phyloP scores from a whole-genome alignment of 2,888 invertebrate species.

The Metalampra italica region DNA sequence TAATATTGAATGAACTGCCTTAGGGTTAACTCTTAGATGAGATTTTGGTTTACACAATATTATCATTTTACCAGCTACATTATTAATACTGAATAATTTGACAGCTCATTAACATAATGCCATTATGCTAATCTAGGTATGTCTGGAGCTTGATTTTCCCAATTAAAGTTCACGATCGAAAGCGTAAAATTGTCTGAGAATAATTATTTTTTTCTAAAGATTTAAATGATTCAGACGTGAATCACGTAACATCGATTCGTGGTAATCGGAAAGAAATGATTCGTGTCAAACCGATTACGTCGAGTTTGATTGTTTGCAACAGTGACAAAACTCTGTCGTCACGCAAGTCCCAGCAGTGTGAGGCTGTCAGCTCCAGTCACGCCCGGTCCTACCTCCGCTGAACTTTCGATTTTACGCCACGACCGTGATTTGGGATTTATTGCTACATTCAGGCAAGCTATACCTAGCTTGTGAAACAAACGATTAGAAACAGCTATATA shows the following conservation, averaged over 20 bases:
- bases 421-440: not conserved
- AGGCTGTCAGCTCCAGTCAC: conserved; percentile 19
- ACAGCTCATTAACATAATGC: not conserved
- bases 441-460: conserved; percentile 4
- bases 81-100: not conserved
- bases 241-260: not conserved
- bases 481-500: conserved; percentile 6
- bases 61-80: conserved; percentile 6
- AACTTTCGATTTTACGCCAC: conserved; percentile 35
- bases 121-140: not conserved
- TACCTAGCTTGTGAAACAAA: conserved; percentile 3
- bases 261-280: conserved; percentile 22
- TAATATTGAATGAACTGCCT: conserved; percentile 6
- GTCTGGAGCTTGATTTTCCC: too few relatives aligned
- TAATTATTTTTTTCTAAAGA: too few relatives aligned
- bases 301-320: conserved; percentile 8
- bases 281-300: conserved; percentile 29
- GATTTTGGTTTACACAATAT: conserved; percentile 8
- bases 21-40: conserved; percentile 6
- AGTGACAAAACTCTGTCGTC: conserved; percentile 25
- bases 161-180: conserved; percentile 6
- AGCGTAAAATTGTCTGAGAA: conserved; percentile 9
- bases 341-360: conserved; percentile 21
- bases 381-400: conserved; percentile 15
- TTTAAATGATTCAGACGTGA: too few relatives aligned